A percentile compares a stretch with the other conserved stretches of the same genome.
Evolutionary conservation across 2,113 vertebrate genomes (phyloP).

Genomic region (Brevimyrus niger): DNA sequence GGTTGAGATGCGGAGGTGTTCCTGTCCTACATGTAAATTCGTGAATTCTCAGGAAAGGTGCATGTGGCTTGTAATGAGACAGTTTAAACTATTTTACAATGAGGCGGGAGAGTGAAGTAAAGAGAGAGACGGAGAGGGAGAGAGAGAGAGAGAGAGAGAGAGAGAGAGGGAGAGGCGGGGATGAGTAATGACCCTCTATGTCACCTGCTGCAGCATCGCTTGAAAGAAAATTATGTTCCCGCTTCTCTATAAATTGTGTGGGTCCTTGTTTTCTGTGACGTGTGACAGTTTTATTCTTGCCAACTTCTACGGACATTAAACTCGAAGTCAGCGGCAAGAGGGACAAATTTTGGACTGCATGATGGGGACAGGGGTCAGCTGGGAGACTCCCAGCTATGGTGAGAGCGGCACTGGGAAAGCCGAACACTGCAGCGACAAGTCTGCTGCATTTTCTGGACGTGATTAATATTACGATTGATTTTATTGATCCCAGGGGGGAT

Average conservation of each 20-base stretch:
- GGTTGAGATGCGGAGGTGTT: background rate
- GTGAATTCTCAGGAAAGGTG: slow-evolving; percentile 13
- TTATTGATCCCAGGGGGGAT: background rate
- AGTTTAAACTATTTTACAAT: slow-evolving; percentile 41
- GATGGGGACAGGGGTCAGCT: background rate
- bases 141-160: background rate
- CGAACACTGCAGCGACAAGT: background rate
- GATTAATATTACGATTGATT: background rate
- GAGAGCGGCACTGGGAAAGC: too few species aligned
- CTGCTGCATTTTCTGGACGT: background rate
- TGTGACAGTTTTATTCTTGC: slow-evolving; percentile 29
- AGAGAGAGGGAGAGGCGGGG: background rate
- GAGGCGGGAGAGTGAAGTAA: background rate
- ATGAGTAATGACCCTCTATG: slow-evolving; percentile 35
- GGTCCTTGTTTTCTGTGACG: slow-evolving; percentile 21
- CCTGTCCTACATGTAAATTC: slow-evolving; percentile 39
- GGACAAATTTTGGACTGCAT: background rate
- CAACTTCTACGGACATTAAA: slow-evolving; percentile 27
- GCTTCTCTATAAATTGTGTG: slow-evolving; percentile 23
- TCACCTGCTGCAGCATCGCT: slow-evolving; percentile 22
- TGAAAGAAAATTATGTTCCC: slow-evolving; percentile 36
- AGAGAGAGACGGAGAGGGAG: background rate
- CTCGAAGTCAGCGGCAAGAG: slow-evolving; percentile 14
- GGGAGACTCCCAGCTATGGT: background rate
- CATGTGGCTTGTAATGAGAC: slow-evolving; percentile 40